phyloP scores from a whole-genome alignment of 1,140 invertebrate genomes.

The Oncopodura yosiiana region DNA sequence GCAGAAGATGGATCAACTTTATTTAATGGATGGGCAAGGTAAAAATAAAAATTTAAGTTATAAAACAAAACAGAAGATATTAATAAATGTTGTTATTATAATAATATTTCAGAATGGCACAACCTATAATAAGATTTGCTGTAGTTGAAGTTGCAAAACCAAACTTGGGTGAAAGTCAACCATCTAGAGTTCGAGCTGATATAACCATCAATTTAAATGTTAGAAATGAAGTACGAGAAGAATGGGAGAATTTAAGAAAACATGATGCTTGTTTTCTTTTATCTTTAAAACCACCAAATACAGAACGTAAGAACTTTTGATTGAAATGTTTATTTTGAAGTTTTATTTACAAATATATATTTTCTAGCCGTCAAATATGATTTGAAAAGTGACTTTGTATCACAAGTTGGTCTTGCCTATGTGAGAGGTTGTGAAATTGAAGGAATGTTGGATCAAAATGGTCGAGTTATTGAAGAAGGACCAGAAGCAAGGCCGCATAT shows the following conservation, averaged over 20 bases:
- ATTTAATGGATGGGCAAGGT: constrained; percentile 95
- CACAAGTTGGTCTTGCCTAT: constrained; percentile 80
- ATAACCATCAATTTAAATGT: constrained; percentile 85
- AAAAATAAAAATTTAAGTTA: too few relatives aligned
- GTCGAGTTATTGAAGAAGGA: constrained; percentile 93
- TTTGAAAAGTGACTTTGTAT: constrained; percentile 69
- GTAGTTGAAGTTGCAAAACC: constrained; percentile 90
- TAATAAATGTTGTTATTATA: too few relatives aligned
- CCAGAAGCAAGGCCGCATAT: constrained; percentile 77
- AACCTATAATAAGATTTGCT: constrained; percentile 82
- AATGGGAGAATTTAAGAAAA: constrained; percentile 94
- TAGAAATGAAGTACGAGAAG: constrained; percentile 78
- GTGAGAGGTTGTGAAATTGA: constrained; percentile 97
- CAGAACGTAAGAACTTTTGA: constrained; percentile 54
- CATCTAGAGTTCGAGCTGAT: constrained; percentile 87
- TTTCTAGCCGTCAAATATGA: constrained; percentile 63
- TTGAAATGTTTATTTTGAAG: constrained; percentile 23
- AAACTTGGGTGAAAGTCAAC: constrained; percentile 84
- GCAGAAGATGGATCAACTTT: constrained; percentile 75
- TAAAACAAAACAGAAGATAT: too few relatives aligned
- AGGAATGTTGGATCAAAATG: constrained; percentile 93
- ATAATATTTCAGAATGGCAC: too few relatives aligned
- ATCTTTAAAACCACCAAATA: constrained; percentile 70
- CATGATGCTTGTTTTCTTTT: constrained; percentile 97
- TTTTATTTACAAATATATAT: neutral